Base-by-base conservation (phyloP, 2,797 vertebrate species). In the Mastacembelus armatus region DNA sequence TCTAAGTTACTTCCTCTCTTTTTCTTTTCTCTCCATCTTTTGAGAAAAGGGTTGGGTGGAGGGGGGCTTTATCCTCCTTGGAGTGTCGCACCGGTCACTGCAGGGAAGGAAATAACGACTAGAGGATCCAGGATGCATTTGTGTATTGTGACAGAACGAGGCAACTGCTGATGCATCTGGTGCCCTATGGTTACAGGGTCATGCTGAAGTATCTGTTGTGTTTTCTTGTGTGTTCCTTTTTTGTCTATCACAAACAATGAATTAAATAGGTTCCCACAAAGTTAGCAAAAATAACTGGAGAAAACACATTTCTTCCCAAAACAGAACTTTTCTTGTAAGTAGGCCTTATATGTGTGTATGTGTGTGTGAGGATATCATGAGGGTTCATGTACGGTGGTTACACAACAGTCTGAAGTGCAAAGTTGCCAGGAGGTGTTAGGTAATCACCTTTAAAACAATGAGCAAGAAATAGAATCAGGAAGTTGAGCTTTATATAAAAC, bases 1-100 rank as follows among this genome's bases (percentile, higher is more conserved):
- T 78, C 85, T 78, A 61, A 77, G 82, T 81, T 85, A 81, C 81
- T 89, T 88, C 86, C 85, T 79, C 74, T 81, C 42, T 42, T 65
- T 74, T 65, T 66, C 47, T 79, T 78, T 77, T 86, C 81, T 63
- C 80, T 87, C 80, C 76, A 88, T 90, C 75, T 77, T 78, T 76
- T 65, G 29, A 60, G 62, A 74, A 54, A 66, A 30, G 16, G 18
- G 9, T 40, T 10, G 26, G 35, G 10, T 5, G 1, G 9, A 7
- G 21, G 66, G 57, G 30, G 36, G 16, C 27, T 61, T 75, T 60
- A 47, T 57, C 51, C 78, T 80, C 77, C 60, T 82, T 59, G 56
- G 61, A 82, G 76, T 44, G 57, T 60, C 52, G 15, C 63, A 38
- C 55, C 14, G 33, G 54, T 66, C 36, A 52, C 47, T 71, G 66